Evolutionary conservation across 2,888 invertebrate genomes (phyloP).

Genomic region (Phengaris arion): DNA sequence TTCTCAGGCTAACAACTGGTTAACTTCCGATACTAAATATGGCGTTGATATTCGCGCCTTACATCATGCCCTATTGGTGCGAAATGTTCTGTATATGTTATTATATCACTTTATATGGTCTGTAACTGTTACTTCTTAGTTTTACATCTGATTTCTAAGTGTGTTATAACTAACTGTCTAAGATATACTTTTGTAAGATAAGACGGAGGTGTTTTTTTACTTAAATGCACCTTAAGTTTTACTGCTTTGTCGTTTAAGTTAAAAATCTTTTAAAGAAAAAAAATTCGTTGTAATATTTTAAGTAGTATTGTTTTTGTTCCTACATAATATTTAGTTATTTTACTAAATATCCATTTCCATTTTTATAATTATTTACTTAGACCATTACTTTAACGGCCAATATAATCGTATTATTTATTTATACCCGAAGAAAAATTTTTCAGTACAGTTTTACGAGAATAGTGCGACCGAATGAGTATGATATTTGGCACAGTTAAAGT

Average conservation of each 20-base stretch:
- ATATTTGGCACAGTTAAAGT: too few species aligned
- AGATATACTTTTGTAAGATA: neutral
- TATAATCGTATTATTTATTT: neutral
- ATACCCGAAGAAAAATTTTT: too few species aligned
- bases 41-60: constrained; percentile 68
- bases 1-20: constrained; percentile 74
- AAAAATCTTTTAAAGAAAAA: neutral
- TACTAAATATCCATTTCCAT: neutral
- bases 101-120: constrained; percentile 1
- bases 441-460: too few species aligned
- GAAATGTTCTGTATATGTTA: constrained; percentile 29
- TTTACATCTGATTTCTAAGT: neutral
- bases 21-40: constrained; percentile 70
- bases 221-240: neutral
- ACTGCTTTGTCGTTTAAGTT: neutral
- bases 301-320: neutral
- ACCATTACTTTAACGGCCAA: neutral
- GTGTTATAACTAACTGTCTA: constrained; percentile 7
- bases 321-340: neutral
- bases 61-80: constrained; percentile 48
- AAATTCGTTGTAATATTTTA: neutral
- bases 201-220: neutral
- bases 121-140: constrained; percentile 9
- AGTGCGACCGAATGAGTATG: too few species aligned
- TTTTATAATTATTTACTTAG: too few species aligned